A percentile compares a stretch with the other conserved stretches of the same genome.
phyloP scores from a whole-genome alignment of 2,888 invertebrate species.

The Acleris sparsana region DNA sequence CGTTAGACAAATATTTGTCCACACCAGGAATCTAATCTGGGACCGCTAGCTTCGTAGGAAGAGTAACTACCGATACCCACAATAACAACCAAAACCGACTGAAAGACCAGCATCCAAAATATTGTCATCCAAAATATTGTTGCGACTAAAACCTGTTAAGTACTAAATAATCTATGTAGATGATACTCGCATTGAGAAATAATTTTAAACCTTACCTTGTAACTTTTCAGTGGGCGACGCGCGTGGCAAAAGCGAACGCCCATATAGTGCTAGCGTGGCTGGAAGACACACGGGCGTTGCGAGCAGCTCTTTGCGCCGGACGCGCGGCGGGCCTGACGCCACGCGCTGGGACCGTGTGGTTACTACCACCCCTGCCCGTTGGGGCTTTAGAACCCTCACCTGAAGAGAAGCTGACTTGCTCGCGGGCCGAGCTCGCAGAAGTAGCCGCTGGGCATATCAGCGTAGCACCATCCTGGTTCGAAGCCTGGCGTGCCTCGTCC shows the following conservation, averaged over 20 bases:
- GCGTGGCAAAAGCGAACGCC: slow-evolving; percentile 70
- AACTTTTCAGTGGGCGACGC: slow-evolving; percentile 57
- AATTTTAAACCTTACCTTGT: background rate
- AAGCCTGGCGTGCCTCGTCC: slow-evolving; percentile 46
- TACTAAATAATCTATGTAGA: too few species aligned
- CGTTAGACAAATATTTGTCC: too few species aligned
- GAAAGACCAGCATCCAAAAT: too few species aligned
- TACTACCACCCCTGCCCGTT: slow-evolving; percentile 89
- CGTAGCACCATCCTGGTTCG: slow-evolving; percentile 58
- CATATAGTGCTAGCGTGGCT: slow-evolving; percentile 92
- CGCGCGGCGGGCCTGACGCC: slow-evolving; percentile 87
- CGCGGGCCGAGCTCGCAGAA: slow-evolving; percentile 46
- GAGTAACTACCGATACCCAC: too few species aligned
- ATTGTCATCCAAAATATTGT: too few species aligned
- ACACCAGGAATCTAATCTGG: too few species aligned
- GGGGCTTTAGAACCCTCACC: slow-evolving; percentile 86
- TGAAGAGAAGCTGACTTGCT: slow-evolving; percentile 85
- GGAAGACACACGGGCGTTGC: slow-evolving; percentile 87
- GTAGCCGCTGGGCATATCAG: slow-evolving; percentile 55
- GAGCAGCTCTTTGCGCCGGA: slow-evolving; percentile 93
- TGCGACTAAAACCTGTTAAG: too few species aligned
- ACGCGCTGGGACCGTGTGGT: slow-evolving; percentile 91
- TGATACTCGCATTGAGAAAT: background rate
- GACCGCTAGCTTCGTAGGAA: too few species aligned
- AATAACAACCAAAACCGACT: too few species aligned